phyloP scores from a whole-genome alignment of 1,140 invertebrate species.

The Ericerus pela region DNA sequence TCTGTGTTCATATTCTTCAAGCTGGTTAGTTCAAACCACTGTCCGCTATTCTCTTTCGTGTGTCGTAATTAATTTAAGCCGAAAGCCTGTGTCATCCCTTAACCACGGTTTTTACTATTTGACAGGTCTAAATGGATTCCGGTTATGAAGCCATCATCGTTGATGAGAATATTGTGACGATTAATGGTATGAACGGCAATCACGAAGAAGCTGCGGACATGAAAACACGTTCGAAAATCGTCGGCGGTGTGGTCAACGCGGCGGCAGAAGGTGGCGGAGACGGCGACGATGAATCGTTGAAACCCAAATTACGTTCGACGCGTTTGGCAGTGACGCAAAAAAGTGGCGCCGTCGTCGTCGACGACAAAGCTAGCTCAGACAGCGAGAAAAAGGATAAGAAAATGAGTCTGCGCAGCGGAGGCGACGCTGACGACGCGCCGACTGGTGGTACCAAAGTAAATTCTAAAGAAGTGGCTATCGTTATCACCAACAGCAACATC shows the following conservation, averaged over 20 bases:
- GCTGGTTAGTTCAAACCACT: too few relatives aligned
- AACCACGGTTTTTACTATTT: slow-evolving; percentile 4
- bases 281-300: not conserved
- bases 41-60: too few relatives aligned
- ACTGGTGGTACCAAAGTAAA: too few relatives aligned
- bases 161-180: not conserved
- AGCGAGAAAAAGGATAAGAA: not conserved
- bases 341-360: not conserved
- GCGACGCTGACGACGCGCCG: not conserved
- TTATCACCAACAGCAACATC: too few relatives aligned
- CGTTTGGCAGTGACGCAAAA: not conserved
- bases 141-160: slow-evolving; percentile 2
- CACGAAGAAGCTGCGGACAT: not conserved
- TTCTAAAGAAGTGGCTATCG: too few relatives aligned
- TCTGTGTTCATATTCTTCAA: too few relatives aligned
- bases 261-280: not conserved
- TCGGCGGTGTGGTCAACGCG: not conserved
- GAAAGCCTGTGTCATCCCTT: too few relatives aligned
- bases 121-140: slow-evolving; percentile 8
- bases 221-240: slow-evolving; percentile 4
- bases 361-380: not conserved
- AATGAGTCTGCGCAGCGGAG: not conserved
- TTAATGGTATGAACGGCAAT: slow-evolving; percentile 1
- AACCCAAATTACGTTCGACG: not conserved
- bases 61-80: too few relatives aligned